Evolutionary conservation across 2,113 vertebrate species (phyloP).

Genomic region (Spea bombifrons): DNA sequence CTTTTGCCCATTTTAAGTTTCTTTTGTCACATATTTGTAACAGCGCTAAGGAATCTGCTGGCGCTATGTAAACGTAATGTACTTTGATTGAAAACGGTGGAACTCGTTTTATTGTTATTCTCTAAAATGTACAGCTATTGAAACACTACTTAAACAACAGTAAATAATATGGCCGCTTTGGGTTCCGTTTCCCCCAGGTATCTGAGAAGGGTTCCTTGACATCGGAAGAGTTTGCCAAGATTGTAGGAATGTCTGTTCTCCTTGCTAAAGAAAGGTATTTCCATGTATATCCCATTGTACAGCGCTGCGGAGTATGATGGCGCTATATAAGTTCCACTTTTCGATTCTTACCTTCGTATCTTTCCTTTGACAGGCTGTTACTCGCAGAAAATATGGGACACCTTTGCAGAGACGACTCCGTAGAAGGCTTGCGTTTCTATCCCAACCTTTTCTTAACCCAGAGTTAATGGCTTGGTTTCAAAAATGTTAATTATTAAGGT

Average conservation of each 20-base stretch:
- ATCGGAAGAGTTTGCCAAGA: constrained; percentile 93
- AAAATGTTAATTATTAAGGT: background rate
- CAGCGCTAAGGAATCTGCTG: too few relatives aligned
- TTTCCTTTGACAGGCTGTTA: constrained; percentile 72
- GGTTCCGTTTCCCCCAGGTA: constrained; percentile 66
- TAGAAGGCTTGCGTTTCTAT: constrained; percentile 95
- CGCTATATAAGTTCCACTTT: background rate
- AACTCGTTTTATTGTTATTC: too few relatives aligned
- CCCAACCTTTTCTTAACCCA: constrained; percentile 86
- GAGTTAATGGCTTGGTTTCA: constrained; percentile 54
- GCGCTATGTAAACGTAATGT: too few relatives aligned
- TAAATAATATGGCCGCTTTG: too few relatives aligned
- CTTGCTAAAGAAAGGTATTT: constrained; percentile 91
- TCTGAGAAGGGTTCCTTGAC: constrained; percentile 93
- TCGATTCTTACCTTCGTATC: background rate
- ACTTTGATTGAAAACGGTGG: too few relatives aligned
- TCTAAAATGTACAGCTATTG: too few relatives aligned
- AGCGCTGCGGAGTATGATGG: background rate
- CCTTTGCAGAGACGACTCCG: constrained; percentile 94
- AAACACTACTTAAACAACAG: too few relatives aligned
- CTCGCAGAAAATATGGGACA: constrained; percentile 97
- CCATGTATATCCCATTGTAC: constrained; percentile 1
- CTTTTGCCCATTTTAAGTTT: too few relatives aligned
- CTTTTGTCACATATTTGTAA: too few relatives aligned
- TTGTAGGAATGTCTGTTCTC: constrained; percentile 93